Evolutionary conservation across 1,140 invertebrate species (phyloP).

Genomic region (Frieseomelitta varia): DNA sequence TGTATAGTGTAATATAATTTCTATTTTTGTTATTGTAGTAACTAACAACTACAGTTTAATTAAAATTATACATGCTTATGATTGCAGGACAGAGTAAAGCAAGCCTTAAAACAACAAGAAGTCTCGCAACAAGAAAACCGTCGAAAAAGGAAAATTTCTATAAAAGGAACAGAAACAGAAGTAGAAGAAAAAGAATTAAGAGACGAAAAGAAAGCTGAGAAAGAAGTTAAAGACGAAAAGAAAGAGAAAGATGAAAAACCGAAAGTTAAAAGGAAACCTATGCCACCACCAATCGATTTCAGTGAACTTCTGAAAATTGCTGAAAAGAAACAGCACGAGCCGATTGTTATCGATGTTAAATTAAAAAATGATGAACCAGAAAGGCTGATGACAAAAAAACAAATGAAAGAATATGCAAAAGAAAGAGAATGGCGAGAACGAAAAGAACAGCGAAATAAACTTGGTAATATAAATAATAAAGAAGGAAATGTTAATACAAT

Average conservation of each 20-base stretch:
- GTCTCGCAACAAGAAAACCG: constrained; percentile 88
- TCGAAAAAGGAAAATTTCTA: constrained; percentile 83
- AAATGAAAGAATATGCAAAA: constrained; percentile 87
- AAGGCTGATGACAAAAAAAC: constrained; percentile 90
- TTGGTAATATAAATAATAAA: constrained; percentile 56
- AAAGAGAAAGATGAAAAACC: constrained; percentile 81
- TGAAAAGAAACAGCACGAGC: constrained; percentile 91
- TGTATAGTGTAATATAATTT: neutral
- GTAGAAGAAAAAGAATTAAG: constrained; percentile 58
- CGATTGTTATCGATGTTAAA: constrained; percentile 85
- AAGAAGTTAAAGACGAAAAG: constrained; percentile 51
- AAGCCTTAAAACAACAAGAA: constrained; percentile 88
- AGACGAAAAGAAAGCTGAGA: constrained; percentile 56
- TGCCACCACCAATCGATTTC: constrained; percentile 89
- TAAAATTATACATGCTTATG: neutral
- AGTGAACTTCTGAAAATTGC: constrained; percentile 89
- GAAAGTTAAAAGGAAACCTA: constrained; percentile 83
- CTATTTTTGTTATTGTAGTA: neutral
- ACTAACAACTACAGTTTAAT: neutral
- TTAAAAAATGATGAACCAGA: constrained; percentile 85
- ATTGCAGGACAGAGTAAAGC: constrained; percentile 86
- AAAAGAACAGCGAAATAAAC: constrained; percentile 77
- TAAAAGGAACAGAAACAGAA: constrained; percentile 46
- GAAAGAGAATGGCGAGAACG: constrained; percentile 82
- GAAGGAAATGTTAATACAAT: neutral